Percentiles rank a stretch among this genome's conserved stretches.
phyloP scores from a whole-genome alignment of 2,113 vertebrate species.

The Bungarus multicinctus region DNA sequence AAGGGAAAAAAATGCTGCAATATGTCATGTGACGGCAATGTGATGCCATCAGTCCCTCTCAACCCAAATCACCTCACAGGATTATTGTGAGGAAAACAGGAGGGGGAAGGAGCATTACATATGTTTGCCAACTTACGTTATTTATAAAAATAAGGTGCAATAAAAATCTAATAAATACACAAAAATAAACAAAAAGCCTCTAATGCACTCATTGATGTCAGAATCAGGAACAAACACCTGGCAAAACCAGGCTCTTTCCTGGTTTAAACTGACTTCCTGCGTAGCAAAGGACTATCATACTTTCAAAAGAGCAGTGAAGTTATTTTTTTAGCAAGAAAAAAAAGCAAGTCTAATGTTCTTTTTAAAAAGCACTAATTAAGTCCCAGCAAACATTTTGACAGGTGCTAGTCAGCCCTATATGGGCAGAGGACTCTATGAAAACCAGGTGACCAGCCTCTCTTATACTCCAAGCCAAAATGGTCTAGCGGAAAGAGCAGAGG shows the following conservation, averaged over 20 bases:
- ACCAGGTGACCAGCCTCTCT: not conserved
- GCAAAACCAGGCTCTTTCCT: not conserved
- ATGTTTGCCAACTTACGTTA: not conserved
- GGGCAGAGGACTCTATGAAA: not conserved
- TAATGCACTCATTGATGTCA: not conserved
- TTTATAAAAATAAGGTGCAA: not conserved
- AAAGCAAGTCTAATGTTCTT: not conserved
- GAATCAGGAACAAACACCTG: not conserved
- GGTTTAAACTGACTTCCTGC: not conserved
- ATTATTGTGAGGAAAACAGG: not conserved
- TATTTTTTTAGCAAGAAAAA: not conserved
- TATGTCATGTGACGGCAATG: no score
- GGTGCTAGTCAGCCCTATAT: not conserved
- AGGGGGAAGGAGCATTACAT: not conserved
- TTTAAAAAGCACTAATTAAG: not conserved
- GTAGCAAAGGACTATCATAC: not conserved
- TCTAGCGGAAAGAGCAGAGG: not conserved
- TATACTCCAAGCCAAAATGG: not conserved
- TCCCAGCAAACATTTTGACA: not conserved
- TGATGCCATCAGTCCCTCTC: not conserved
- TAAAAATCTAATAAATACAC: not conserved
- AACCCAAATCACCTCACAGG: not conserved
- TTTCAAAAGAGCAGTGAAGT: not conserved
- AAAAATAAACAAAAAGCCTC: not conserved
- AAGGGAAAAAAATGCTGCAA: no score